These are phyloP conservation scores for Pampus argenteus DNA, from an alignment of 2,797 vertebrate species.

Conservation along the genomic window DNA sequence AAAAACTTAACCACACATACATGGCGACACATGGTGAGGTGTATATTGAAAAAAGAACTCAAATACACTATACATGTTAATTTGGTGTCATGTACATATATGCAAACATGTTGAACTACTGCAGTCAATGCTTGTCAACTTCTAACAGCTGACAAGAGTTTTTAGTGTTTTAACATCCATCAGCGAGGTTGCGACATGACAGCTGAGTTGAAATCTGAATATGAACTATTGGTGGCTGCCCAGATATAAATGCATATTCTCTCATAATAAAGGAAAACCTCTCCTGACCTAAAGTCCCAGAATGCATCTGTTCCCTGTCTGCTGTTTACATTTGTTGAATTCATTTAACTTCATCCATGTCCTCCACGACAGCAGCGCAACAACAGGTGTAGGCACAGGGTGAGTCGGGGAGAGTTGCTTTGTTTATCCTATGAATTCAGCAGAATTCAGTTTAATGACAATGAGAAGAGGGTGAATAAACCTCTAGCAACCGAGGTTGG, in stretches of 20 bases:
- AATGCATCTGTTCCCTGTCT: slow-evolving; percentile 26
- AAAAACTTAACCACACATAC: not conserved
- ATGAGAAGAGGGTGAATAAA: not conserved
- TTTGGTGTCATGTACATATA: not conserved
- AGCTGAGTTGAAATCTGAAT: slow-evolving; percentile 9
- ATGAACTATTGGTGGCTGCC: slow-evolving; percentile 7
- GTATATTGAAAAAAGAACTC: not conserved
- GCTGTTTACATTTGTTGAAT: slow-evolving; percentile 5
- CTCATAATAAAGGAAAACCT: slow-evolving; percentile 19
- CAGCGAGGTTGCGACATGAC: slow-evolving; percentile 14
- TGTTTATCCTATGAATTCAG: not conserved
- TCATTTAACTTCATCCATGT: slow-evolving; percentile 17
- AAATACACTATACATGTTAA: not conserved
- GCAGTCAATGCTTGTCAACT: slow-evolving; percentile 7
- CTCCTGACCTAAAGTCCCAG: slow-evolving; percentile 8
- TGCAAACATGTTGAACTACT: not conserved
- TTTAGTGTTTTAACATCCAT: slow-evolving; percentile 25
- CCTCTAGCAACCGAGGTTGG: no score
- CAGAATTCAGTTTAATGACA: slow-evolving; percentile 13
- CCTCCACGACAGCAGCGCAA: not conserved
- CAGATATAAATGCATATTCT: slow-evolving; percentile 30
- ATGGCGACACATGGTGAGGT: not conserved
- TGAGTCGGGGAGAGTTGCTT: not conserved
- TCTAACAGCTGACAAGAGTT: slow-evolving; percentile 10
- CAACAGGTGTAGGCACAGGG: slow-evolving; percentile 7